Percentiles rank a stretch among this genome's conserved stretches.
Conservation (phyloP, 2,113 vertebrate genomes). For the Toxotes jaculatrix region DNA sequence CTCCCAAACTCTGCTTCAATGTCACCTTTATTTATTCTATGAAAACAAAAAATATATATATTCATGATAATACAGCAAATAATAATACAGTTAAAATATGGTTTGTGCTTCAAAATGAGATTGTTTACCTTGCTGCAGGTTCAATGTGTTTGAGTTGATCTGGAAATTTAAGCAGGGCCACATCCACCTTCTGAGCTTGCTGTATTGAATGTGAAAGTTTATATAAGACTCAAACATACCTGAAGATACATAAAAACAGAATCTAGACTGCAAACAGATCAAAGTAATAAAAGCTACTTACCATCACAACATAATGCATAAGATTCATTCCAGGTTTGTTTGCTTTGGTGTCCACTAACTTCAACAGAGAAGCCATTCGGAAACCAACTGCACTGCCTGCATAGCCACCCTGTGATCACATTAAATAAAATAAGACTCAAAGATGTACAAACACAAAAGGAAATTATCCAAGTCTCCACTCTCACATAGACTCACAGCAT, state of each 20-base stretch:
- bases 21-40: slow-evolving; percentile 81
- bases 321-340: slow-evolving; percentile 89
- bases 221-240: background rate
- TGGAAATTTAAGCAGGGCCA: slow-evolving; percentile 78
- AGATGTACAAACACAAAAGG: background rate
- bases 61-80: background rate
- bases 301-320: slow-evolving; percentile 88
- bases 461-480: background rate
- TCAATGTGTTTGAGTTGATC: slow-evolving; percentile 79
- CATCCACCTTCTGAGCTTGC: slow-evolving; percentile 84
- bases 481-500: slow-evolving; percentile 80
- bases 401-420: slow-evolving; percentile 80
- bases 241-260: background rate
- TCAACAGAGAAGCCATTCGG: slow-evolving; percentile 85
- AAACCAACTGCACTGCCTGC: slow-evolving; percentile 86
- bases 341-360: slow-evolving; percentile 85
- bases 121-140: slow-evolving; percentile 77
- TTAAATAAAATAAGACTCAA: background rate
- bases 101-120: background rate
- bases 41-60: background rate
- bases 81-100: background rate
- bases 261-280: background rate
- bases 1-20: slow-evolving; percentile 80
- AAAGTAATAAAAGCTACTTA: slow-evolving; percentile 52
- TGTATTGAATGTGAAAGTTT: slow-evolving; percentile 50